phyloP scores from a whole-genome alignment of 2,113 vertebrate species.

The Meles meles region DNA sequence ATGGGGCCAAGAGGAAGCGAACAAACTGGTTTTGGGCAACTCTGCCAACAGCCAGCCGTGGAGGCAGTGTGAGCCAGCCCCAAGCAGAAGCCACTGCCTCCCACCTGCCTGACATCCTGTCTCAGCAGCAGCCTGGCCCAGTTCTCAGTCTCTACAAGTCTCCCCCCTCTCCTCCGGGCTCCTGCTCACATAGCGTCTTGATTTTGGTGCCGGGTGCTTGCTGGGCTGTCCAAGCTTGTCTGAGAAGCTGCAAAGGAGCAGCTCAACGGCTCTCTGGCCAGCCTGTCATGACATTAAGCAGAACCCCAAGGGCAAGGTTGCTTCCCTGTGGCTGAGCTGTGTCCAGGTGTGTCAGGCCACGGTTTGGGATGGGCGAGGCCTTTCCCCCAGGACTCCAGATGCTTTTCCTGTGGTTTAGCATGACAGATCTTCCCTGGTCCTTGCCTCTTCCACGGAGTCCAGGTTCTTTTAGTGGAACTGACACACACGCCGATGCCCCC shows the following conservation, averaged over 20 bases:
- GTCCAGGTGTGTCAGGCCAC: background rate
- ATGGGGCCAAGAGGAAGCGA: constrained; percentile 51
- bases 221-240: constrained; percentile 9
- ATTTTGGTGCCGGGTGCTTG: no score
- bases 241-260: background rate
- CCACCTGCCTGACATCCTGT: background rate
- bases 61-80: background rate
- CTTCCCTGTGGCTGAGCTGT: background rate
- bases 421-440: no score
- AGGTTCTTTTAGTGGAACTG: background rate
- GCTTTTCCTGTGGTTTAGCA: background rate
- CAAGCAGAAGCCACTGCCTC: background rate
- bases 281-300: background rate
- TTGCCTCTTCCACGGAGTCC: background rate
- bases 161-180: background rate
- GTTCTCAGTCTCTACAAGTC: background rate
- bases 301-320: background rate
- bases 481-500: background rate
- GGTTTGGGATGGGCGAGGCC: background rate
- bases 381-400: background rate
- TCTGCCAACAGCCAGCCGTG: background rate
- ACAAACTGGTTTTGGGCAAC: background rate
- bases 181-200: background rate
- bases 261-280: background rate
- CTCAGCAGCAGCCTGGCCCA: background rate